Percentiles rank a stretch among this genome's conserved stretches.
Evolutionary conservation across 2,888 invertebrate genomes (phyloP).

Genomic region (Dryococelus australis): DNA sequence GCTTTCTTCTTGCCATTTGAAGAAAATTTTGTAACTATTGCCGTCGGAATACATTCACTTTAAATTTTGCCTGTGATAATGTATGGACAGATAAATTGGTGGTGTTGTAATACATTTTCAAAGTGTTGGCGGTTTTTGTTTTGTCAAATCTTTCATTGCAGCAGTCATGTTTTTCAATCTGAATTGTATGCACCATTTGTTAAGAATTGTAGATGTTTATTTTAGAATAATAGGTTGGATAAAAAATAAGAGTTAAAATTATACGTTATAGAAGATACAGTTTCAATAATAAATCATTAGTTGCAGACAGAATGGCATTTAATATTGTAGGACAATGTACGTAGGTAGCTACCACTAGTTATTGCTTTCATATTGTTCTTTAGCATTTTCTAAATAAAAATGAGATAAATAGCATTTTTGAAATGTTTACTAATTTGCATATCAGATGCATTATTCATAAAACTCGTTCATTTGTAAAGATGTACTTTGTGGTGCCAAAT

Average conservation of each 20-base stretch:
- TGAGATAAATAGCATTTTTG: not conserved
- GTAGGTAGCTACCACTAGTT: not conserved
- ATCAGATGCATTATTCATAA: not conserved
- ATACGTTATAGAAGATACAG: not conserved
- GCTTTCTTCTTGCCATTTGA: not conserved
- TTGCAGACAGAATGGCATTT: not conserved
- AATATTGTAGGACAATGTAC: not conserved
- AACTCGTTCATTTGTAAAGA: not conserved
- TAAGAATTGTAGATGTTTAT: conserved; percentile 8
- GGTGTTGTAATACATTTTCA: not conserved
- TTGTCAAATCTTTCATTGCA: conserved; percentile 2
- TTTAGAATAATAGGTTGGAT: not conserved
- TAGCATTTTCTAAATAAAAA: not conserved
- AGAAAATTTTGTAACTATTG: not conserved
- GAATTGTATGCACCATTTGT: not conserved
- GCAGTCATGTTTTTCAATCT: not conserved
- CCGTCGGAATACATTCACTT: not conserved
- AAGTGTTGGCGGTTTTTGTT: not conserved
- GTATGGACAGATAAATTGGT: not conserved
- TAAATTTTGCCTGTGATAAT: not conserved
- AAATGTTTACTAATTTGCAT: not conserved
- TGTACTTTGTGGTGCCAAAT: not conserved
- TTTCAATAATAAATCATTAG: not conserved
- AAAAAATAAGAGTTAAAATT: not conserved
- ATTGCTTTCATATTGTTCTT: not conserved